Conservation (phyloP, 1,140 invertebrate genomes). For the Macrobrachium rosenbergii region DNA sequence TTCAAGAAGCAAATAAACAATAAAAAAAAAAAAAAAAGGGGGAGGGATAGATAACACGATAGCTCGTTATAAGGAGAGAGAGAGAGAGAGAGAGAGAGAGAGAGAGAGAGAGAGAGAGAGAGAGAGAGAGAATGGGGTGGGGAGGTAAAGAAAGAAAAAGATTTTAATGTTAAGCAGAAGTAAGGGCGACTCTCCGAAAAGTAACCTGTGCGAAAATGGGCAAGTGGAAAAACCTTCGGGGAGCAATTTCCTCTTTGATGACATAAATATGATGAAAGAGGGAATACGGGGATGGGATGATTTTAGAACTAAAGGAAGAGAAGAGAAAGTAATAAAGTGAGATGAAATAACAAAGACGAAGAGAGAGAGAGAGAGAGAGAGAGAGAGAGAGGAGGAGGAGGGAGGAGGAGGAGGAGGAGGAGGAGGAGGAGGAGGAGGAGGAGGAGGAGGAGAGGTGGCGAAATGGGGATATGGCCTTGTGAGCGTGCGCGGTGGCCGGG, state of each 20-base stretch:
- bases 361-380: not conserved
- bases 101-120: conserved; percentile 14
- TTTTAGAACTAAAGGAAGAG: not conserved
- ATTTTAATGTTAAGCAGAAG: not conserved
- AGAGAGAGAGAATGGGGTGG: not conserved
- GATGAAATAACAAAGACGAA: not conserved
- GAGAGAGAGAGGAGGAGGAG: not conserved
- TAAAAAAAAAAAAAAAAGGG: not conserved
- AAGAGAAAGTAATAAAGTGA: no score
- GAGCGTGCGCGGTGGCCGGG: conserved; percentile 26
- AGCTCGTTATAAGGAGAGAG: not conserved
- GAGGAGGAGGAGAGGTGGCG: not conserved
- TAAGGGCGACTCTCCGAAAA: no score
- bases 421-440: not conserved
- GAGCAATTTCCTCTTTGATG: no score
- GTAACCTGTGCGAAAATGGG: no score
- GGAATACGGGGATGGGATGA: not conserved
- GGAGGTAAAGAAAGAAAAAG: not conserved
- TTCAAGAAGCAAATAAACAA: not conserved
- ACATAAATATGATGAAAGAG: conserved; percentile 3
- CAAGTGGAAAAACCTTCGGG: no score
- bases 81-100: conserved; percentile 19
- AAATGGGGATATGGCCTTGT: conserved; percentile 13
- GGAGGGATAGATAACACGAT: not conserved
- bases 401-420: not conserved